phyloP scores from a whole-genome alignment of 2,888 invertebrate genomes.

The Limulus polyphemus region DNA sequence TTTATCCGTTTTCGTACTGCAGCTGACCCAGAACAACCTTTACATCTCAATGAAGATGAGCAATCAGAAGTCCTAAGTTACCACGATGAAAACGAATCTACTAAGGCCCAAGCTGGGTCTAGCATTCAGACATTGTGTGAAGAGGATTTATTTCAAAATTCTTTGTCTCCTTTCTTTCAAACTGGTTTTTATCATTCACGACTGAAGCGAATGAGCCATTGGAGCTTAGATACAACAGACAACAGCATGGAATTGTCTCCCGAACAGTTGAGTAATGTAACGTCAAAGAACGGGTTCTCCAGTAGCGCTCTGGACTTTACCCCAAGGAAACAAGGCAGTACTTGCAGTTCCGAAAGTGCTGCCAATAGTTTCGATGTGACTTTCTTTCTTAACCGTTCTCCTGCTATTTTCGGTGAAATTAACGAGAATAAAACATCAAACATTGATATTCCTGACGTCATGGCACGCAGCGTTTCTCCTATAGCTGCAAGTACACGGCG shows the following conservation, averaged over 20 bases:
- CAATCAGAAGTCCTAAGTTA: slow-evolving; percentile 4
- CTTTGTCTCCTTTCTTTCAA: slow-evolving; percentile 23
- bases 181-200: neutral
- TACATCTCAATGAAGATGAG: slow-evolving; percentile 22
- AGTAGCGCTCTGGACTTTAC: slow-evolving; percentile 18
- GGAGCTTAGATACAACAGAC: slow-evolving; percentile 17
- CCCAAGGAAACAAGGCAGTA: slow-evolving; percentile 25
- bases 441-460: too few relatives aligned
- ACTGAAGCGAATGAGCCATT: slow-evolving; percentile 4
- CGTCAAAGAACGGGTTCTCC: slow-evolving; percentile 12
- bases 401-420: too few relatives aligned
- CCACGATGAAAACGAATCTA: slow-evolving; percentile 20
- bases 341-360: slow-evolving; percentile 32
- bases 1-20: slow-evolving; percentile 70
- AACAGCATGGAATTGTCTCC: slow-evolving; percentile 21
- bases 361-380: slow-evolving; percentile 32
- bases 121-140: slow-evolving; percentile 19
- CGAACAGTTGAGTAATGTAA: slow-evolving; percentile 20
- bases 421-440: too few relatives aligned
- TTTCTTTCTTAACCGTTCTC: slow-evolving; percentile 13
- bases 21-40: slow-evolving; percentile 38
- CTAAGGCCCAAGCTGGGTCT: slow-evolving; percentile 22
- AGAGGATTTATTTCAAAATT: slow-evolving; percentile 19
- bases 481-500: neutral
- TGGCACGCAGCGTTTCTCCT: neutral